Conservation (phyloP, 2,113 vertebrate species). For the Poicephalus meyeri region DNA sequence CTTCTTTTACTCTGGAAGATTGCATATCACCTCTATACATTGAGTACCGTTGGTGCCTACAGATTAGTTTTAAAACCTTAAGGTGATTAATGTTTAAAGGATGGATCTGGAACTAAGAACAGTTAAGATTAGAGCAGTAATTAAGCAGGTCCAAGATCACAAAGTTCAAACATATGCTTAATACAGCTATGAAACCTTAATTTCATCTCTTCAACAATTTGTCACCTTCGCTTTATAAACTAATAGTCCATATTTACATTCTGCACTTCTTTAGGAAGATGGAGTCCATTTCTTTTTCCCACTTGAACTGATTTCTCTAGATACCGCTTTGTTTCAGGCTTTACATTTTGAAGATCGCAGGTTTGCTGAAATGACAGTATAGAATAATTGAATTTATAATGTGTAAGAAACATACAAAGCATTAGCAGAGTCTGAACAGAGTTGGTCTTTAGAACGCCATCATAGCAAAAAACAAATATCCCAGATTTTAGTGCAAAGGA, state of each 20-base stretch:
- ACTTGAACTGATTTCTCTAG: slow-evolving; percentile 87
- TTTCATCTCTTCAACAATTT: background rate
- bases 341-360: slow-evolving; percentile 70
- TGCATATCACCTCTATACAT: background rate
- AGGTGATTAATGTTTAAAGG: background rate
- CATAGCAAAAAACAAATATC: background rate
- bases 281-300: slow-evolving; percentile 89
- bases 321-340: slow-evolving; percentile 85
- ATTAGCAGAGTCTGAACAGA: background rate
- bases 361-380: slow-evolving; percentile 79
- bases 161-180: background rate
- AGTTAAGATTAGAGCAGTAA: background rate
- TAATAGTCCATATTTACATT: slow-evolving; percentile 76
- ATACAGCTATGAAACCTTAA: background rate
- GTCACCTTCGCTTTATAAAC: background rate
- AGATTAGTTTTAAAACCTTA: background rate
- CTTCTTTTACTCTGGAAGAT: background rate
- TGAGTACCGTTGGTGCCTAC: background rate
- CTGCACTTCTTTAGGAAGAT: slow-evolving; percentile 86
- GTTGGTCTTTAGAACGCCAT: background rate
- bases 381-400: background rate
- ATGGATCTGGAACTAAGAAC: background rate
- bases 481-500: background rate
- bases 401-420: background rate
- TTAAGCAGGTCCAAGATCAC: background rate